Evolutionary conservation across 92 coral and sea anemone species (phyloP).

Genomic region (Zoanthus gigantus): DNA sequence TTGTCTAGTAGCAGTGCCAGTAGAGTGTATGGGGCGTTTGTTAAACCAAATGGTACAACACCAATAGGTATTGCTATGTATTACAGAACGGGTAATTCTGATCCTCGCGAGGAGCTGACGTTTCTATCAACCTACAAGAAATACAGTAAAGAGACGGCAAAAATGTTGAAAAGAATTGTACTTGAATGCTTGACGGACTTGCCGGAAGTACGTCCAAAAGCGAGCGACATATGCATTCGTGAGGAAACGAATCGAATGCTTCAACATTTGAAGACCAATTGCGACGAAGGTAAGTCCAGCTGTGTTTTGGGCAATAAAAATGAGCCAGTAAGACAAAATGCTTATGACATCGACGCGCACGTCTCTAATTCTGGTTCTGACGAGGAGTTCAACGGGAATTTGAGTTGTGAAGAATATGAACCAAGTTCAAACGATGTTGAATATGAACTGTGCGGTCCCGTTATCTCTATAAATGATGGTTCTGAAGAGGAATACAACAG

Average conservation of each 20-base stretch:
- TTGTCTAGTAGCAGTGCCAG: not conserved
- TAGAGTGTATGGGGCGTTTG: conserved; percentile 37
- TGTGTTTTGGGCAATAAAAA: too few relatives aligned
- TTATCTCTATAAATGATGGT: too few relatives aligned
- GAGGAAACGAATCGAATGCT: not conserved
- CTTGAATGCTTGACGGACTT: not conserved
- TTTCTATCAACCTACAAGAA: not conserved
- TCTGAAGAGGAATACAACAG: too few relatives aligned
- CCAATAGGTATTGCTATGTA: conserved; percentile 53
- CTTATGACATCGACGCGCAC: too few relatives aligned
- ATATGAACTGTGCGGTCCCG: too few relatives aligned
- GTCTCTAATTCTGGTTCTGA: too few relatives aligned
- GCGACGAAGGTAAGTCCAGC: too few relatives aligned
- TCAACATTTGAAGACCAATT: too few relatives aligned
- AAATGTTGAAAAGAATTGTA: not conserved
- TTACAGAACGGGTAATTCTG: not conserved
- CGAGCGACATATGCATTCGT: not conserved
- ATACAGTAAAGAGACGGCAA: not conserved
- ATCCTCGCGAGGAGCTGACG: not conserved
- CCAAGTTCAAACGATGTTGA: too few relatives aligned
- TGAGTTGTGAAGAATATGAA: too few relatives aligned
- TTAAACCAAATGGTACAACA: not conserved
- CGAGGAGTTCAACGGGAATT: too few relatives aligned
- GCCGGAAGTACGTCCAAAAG: not conserved
- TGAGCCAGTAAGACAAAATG: too few relatives aligned